Conservation (phyloP, 2,797 vertebrate genomes). For the Simalia tracyae region DNA sequence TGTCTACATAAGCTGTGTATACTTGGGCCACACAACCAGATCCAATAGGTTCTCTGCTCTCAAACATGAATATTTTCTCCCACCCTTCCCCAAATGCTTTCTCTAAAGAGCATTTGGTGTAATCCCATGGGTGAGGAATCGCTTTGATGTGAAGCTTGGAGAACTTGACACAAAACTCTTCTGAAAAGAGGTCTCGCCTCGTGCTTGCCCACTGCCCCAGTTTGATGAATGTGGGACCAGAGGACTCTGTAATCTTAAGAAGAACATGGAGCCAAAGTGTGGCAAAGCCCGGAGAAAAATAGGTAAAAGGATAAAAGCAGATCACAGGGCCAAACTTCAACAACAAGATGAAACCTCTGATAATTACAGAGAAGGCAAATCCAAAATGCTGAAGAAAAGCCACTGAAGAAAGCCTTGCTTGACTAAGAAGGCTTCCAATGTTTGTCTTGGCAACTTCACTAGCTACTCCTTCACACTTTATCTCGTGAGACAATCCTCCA, state of each 20-base stretch:
- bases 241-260: slow-evolving; percentile 86
- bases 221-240: slow-evolving; percentile 90
- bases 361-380: slow-evolving; percentile 73
- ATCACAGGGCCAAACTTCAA: slow-evolving; percentile 88
- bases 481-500: slow-evolving; percentile 32
- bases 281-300: slow-evolving; percentile 73
- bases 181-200: slow-evolving; percentile 87
- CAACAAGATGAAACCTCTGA: slow-evolving; percentile 81
- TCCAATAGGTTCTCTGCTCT: slow-evolving; percentile 85
- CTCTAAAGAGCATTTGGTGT: slow-evolving; percentile 82
- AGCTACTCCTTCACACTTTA: slow-evolving; percentile 61
- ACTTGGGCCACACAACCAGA: slow-evolving; percentile 94
- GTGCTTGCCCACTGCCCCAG: slow-evolving; percentile 97
- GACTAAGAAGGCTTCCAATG: not conserved
- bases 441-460: not conserved
- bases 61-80: slow-evolving; percentile 78
- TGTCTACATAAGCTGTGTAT: slow-evolving; percentile 84
- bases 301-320: slow-evolving; percentile 80
- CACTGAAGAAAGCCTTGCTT: not conserved
- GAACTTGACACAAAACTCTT: slow-evolving; percentile 86
- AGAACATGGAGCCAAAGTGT: slow-evolving; percentile 82
- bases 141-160: slow-evolving; percentile 87
- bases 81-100: slow-evolving; percentile 87
- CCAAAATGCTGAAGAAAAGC: slow-evolving; percentile 52
- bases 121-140: slow-evolving; percentile 84